A percentile compares a stretch with the other conserved stretches of the same genome.
Conservation (phyloP, 2,888 invertebrate genomes). For the Zygothrica quintamaculata region DNA sequence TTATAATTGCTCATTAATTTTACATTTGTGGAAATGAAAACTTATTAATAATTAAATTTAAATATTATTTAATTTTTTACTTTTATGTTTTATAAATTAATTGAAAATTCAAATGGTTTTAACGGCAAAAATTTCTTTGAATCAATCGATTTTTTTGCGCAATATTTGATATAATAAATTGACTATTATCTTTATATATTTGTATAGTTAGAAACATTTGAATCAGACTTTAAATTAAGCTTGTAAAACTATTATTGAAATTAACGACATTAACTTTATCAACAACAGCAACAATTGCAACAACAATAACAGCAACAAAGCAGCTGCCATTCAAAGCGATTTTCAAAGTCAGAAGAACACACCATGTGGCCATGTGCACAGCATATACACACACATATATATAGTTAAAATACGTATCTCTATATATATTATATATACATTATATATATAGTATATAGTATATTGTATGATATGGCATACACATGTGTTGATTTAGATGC, state of each 20-base stretch:
- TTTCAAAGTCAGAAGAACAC: constrained; percentile 69
- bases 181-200: background rate
- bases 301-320: constrained; percentile 37
- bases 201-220: background rate
- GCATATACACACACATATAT: constrained; percentile 35
- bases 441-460: constrained; percentile 15
- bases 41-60: constrained; percentile 10
- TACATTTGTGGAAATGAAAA: constrained; percentile 3
- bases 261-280: constrained; percentile 12
- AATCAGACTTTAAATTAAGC: constrained; percentile 1
- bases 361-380: constrained; percentile 47
- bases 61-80: constrained; percentile 18
- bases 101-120: too few relatives aligned
- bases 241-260: constrained; percentile 9
- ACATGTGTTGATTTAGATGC: constrained; percentile 64
- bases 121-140: too few relatives aligned
- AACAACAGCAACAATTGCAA: constrained; percentile 6
- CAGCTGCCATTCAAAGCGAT: constrained; percentile 59
- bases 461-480: constrained; percentile 9
- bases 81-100: too few relatives aligned
- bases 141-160: background rate
- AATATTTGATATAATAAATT: background rate
- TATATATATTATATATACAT: constrained; percentile 33
- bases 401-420: constrained; percentile 29
- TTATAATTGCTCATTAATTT: constrained; percentile 13